Evolutionary conservation across 2,113 vertebrate genomes (phyloP), one percentile per base, ranked within the genome.

Genomic region (Erpornis zantholeuca): DNA sequence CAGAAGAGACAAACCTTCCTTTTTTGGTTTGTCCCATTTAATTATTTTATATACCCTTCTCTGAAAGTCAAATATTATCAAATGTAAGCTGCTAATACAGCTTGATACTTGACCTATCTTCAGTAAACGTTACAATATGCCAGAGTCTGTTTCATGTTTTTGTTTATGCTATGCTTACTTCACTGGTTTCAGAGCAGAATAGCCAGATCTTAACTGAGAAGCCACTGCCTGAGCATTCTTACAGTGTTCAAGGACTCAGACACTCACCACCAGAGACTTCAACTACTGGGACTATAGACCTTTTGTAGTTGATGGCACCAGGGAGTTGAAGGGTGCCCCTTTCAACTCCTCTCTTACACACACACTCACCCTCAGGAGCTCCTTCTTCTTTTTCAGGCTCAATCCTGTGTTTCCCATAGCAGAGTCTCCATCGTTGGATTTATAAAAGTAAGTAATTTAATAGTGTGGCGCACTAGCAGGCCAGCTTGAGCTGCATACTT

Each of bases 341-440:
- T 27, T 38, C 29, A 25, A 12, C 16, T 60, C 45, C 9, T 59
- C 15, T 25, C 31, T 38, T 33, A 38, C 7, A 20, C 4, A 40
- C 16, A 27, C 33, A 33, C 9, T 50, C 31, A 36, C 15, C 66
- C 29, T 71, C 31, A 27, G 9, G 10, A 45, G 9, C 6, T 64
- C 35, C 45, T 47, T 20, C 13, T 42, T 31, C 21, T 49, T 56
- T 60, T 33, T 53, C 29, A 40, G 49, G 24, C 3, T 54, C 35
- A 29, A 3, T 35, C 6, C 17, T 31, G 8, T 24, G 11, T 40
- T 71, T 64, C 21, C 21, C 17, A 35, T 14, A 22, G 14, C 20
- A 49, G 31, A 25, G 9, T n/a, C 24, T 18, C 57, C 35, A 7
- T 35, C 0, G 0, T 2, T 20, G 6, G 12, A 25, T 49, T 35